phyloP scores from a whole-genome alignment of 2,888 invertebrate species.

The Erebia palarica region DNA sequence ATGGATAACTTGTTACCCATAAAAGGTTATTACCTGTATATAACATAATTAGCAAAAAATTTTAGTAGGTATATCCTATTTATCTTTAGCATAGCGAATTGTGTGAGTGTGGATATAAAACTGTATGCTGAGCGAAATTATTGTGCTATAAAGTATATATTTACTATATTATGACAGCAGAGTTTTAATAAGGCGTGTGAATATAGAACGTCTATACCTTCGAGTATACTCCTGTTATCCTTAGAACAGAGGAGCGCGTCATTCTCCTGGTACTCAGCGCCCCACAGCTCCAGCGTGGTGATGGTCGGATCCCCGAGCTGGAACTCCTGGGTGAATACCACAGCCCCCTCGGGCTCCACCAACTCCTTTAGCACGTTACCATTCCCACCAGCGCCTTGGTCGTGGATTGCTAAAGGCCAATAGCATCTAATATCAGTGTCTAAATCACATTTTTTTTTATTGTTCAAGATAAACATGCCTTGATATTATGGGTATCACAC shows the following conservation, averaged over 20 bases:
- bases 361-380: conserved; percentile 98
- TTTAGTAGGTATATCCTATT: too few relatives aligned
- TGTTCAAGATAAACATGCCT: too few relatives aligned
- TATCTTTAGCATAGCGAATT: too few relatives aligned
- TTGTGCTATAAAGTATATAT: too few relatives aligned
- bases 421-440: background rate
- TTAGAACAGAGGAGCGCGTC: conserved; percentile 92
- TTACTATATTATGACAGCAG: too few relatives aligned
- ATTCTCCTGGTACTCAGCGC: conserved; percentile 98
- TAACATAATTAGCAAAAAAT: too few relatives aligned
- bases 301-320: conserved; percentile 97
- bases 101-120: too few relatives aligned
- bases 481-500: too few relatives aligned
- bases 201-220: conserved; percentile 55
- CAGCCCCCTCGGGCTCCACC: conserved; percentile 96
- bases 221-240: conserved; percentile 84
- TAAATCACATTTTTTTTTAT: background rate
- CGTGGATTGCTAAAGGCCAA: conserved; percentile 90
- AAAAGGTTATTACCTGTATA: too few relatives aligned
- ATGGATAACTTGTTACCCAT: too few relatives aligned
- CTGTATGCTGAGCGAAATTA: too few relatives aligned
- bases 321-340: conserved; percentile 93
- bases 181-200: too few relatives aligned
- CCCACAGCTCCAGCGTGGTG: conserved; percentile 97
- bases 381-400: conserved; percentile 99